Conservation (phyloP, 2,113 vertebrate genomes). For the Artemisiospiza belli region DNA sequence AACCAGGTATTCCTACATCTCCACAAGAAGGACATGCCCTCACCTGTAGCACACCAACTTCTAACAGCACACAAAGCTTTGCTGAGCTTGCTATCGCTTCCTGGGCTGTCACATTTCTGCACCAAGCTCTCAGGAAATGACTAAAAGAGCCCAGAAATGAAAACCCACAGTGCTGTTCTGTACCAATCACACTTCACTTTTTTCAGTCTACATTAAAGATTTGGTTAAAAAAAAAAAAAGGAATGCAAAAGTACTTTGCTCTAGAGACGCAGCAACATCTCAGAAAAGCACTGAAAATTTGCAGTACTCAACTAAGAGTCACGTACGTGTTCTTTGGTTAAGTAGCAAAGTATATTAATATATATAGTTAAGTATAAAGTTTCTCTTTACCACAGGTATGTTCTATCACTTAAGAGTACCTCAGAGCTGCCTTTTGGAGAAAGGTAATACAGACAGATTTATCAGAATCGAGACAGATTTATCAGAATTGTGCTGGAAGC, state of each 20-base stretch:
- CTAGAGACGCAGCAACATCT: not conserved
- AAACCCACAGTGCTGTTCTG: slow-evolving; percentile 55
- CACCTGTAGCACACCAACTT: not conserved
- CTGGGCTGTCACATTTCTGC: slow-evolving; percentile 52
- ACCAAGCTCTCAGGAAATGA: slow-evolving; percentile 74
- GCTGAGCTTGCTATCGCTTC: slow-evolving; percentile 49
- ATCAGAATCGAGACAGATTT: not conserved
- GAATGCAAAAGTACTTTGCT: slow-evolving; percentile 40
- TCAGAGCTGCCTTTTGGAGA: not conserved
- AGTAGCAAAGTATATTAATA: not conserved
- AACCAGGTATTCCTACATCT: slow-evolving; percentile 13
- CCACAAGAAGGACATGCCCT: slow-evolving; percentile 7
- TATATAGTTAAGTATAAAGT: not conserved
- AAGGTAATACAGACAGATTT: not conserved
- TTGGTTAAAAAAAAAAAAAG: slow-evolving; percentile 22
- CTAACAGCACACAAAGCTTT: not conserved
- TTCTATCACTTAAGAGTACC: not conserved
- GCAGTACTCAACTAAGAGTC: not conserved
- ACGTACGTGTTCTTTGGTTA: not conserved
- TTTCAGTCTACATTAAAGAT: slow-evolving; percentile 38
- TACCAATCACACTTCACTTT: slow-evolving; percentile 53
- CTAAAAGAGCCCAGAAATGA: slow-evolving; percentile 63
- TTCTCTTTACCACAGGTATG: not conserved
- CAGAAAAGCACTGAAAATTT: not conserved
- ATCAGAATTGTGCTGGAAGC: not conserved